phyloP scores from a whole-genome alignment of 2,797 vertebrate species.

The Dipus sagitta region DNA sequence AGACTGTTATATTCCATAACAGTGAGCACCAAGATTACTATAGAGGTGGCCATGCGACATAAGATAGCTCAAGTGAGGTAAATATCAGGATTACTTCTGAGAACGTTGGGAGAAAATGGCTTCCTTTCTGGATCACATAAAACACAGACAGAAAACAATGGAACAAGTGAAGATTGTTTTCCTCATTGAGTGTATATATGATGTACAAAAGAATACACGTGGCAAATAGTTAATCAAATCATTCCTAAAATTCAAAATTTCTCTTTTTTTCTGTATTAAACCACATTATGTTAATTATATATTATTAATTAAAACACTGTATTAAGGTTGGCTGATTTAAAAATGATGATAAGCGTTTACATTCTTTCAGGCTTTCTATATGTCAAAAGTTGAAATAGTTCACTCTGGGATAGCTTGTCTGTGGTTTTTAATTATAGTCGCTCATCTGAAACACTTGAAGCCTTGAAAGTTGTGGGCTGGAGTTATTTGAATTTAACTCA shows the following conservation, averaged over 20 bases:
- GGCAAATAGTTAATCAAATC: neutral
- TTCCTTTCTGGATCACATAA: neutral
- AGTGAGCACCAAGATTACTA: conserved; percentile 43
- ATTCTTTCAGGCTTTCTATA: neutral
- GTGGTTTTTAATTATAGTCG: neutral
- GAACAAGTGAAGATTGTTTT: conserved; percentile 1
- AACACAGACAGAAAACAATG: neutral
- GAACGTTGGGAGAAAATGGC: neutral
- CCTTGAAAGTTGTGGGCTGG: neutral
- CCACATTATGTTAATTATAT: neutral
- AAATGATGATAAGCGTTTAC: neutral
- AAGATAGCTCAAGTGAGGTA: neutral
- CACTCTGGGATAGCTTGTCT: neutral
- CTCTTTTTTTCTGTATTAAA: conserved; percentile 22
- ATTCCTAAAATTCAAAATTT: neutral
- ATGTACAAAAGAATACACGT: conserved; percentile 17
- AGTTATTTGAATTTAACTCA: conserved; percentile 40
- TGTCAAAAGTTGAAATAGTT: neutral
- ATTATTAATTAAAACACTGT: neutral
- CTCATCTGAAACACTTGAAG: neutral
- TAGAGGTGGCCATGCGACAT: neutral
- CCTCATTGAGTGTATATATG: neutral
- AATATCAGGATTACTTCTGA: neutral
- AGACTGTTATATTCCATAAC: neutral
- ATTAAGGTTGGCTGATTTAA: conserved; percentile 48